Evolutionary conservation across 2,888 invertebrate species (phyloP).

Genomic region (Ophion costatus): DNA sequence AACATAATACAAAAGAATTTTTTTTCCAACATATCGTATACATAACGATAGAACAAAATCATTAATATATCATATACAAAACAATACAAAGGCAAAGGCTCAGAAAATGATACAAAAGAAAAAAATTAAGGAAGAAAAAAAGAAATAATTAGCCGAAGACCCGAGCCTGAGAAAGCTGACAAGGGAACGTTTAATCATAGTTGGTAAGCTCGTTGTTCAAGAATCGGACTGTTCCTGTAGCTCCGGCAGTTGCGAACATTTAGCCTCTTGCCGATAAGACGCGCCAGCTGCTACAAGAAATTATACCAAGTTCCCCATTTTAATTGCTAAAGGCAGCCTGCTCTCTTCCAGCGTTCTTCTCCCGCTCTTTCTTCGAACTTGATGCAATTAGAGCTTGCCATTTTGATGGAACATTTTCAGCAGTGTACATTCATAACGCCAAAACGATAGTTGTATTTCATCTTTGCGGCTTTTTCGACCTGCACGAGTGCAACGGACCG

Average conservation of each 20-base stretch:
- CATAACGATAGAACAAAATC: too few species aligned
- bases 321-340: conserved; percentile 72
- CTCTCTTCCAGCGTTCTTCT: conserved; percentile 3
- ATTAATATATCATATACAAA: too few species aligned
- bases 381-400: conserved; percentile 74
- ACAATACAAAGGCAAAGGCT: too few species aligned
- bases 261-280: conserved; percentile 65
- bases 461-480: conserved; percentile 43
- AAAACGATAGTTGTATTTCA: background rate
- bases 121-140: conserved; percentile 7
- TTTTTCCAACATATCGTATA: too few species aligned
- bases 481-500: background rate
- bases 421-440: background rate
- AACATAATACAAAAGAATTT: too few species aligned
- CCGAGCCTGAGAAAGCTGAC: background rate
- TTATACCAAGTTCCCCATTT: conserved; percentile 75
- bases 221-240: conserved; percentile 15
- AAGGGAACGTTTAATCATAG: background rate
- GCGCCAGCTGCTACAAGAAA: conserved; percentile 67
- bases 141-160: background rate
- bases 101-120: background rate
- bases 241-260: conserved; percentile 47
- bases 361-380: conserved; percentile 35
- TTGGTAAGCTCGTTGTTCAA: conserved; percentile 40
- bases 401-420: background rate